Base-by-base conservation (phyloP, 2,797 vertebrate genomes). In the Onychomys arenicola region DNA sequence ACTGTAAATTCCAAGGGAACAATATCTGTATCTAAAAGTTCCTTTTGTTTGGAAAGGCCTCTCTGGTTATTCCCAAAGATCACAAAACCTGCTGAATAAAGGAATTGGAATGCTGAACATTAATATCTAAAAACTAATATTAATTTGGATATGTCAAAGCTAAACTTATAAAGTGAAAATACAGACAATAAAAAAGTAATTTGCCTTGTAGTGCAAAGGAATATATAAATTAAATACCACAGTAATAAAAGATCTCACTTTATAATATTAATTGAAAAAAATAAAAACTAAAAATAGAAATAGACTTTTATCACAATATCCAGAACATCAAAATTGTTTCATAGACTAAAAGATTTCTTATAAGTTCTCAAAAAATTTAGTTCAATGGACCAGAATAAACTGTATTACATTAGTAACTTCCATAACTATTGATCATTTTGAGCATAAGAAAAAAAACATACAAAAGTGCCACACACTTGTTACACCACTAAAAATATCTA, bases 221-320 rank as follows among this genome's bases (percentile, higher is more conserved):
- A 67, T 81, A 32, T 23, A 90, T 92, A 67, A 88, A 61, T 78
- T 49, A 89, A 10, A 83, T 73, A 19, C 2, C 55, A 19, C 32
- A 87, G 46, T 4, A 76, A 55, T 67, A 90, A 95, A 88, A 90
- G 23, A 83, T 6, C 14, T 90, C 81, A 59, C 46, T 52, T 19
- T n/a, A 71, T 34, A 88, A 77, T 77, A 52, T 63, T 67, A 40
- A 94, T 25, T 84, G 76, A 90, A 78, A 34, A 21, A 88, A 57
- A n/a, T 23, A 76, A 80, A n/a, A 96, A 91, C 46, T 91, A 32
- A 78, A 32, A 84, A 77, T 91, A 49, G 27, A 95, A 95, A 85
- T 25, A 3, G 3, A 73, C 43, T 88, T 89, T 69, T 71, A 81
- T 34, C 25, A 88, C 57, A 94, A 90, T 89, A 12, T 23, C 61